Percentiles rank a stretch among this genome's conserved stretches.
Evolutionary conservation across 2,888 invertebrate genomes (phyloP).

Genomic region (Sabatieria punctata): DNA sequence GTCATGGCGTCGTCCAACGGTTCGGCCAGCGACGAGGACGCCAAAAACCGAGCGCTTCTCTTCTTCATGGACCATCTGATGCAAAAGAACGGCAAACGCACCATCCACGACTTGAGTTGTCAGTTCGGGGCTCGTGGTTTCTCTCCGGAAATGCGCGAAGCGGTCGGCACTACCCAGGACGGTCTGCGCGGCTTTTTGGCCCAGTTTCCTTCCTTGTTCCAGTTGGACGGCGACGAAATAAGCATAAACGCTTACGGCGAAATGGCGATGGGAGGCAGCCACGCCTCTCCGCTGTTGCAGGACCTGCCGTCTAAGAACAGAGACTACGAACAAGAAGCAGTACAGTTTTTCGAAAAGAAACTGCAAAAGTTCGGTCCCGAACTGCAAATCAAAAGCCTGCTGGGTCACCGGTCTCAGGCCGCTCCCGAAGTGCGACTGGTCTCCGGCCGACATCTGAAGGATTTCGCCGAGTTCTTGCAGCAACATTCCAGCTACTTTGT

Average conservation of each 20-base stretch:
- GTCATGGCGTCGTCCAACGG: not conserved
- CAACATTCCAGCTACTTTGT: slow-evolving; percentile 69
- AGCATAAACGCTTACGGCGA: slow-evolving; percentile 30
- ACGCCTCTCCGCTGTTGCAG: slow-evolving; percentile 18
- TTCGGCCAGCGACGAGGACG: slow-evolving; percentile 21
- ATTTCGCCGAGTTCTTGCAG: slow-evolving; percentile 71
- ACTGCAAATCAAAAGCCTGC: slow-evolving; percentile 84
- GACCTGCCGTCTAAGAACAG: slow-evolving; percentile 40
- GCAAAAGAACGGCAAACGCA: slow-evolving; percentile 76
- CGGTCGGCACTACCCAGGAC: slow-evolving; percentile 30
- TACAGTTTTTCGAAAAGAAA: slow-evolving; percentile 89
- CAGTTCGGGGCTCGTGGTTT: slow-evolving; percentile 98
- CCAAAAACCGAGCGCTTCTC: slow-evolving; percentile 69
- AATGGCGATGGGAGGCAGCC: slow-evolving; percentile 29
- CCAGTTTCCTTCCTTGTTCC: slow-evolving; percentile 88
- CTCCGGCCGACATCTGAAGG: slow-evolving; percentile 78
- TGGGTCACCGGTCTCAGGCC: slow-evolving; percentile 49
- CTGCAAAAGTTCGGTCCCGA: slow-evolving; percentile 87
- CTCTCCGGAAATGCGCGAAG: slow-evolving; percentile 90
- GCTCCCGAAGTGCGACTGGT: slow-evolving; percentile 91
- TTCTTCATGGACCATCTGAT: slow-evolving; percentile 96
- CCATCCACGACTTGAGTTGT: slow-evolving; percentile 84
- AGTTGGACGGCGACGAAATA: slow-evolving; percentile 40
- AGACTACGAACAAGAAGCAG: slow-evolving; percentile 86
- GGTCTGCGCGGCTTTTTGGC: slow-evolving; percentile 83